Base-by-base conservation (phyloP, 2,113 vertebrate genomes). In the Cygnus buccinator region DNA sequence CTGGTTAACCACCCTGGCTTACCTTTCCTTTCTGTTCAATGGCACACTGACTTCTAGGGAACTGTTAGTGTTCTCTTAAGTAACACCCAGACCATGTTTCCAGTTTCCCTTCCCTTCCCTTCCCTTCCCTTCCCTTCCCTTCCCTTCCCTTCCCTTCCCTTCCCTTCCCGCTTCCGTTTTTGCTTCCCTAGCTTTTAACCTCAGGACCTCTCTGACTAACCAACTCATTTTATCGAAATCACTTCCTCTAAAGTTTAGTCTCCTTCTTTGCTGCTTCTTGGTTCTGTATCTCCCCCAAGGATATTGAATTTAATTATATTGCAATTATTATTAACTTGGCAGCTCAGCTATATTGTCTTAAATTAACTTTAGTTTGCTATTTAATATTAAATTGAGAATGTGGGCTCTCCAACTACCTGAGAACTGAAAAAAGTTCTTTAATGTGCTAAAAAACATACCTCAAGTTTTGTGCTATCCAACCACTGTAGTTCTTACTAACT, bases 281-380 rank as follows among this genome's bases (percentile, higher is more conserved):
- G 44, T 93, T 77, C 89, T 74, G 2, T 55, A 50, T 59, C 83
- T 92, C 61, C 72, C 82, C 46, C 72, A 59, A 95, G 80, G 57
- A 96, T 77, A 89, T 10, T 74, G 46, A 86, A 89, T 86, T 92
- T 92, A 93, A 93, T 93, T 90, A 93, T 22, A 77, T 3, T 59
- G 76, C 81, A 78, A 86, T 88, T 90, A 77, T 75, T 87, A 87
- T 43, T 74, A 78, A 78, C 91, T 37, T 35, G 57, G 80, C 83
- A 26, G 25, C 50, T 92, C 46, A 86, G 55, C 10, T 57, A 67
- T 63, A 80, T 76, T 14, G 4, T 52, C 72, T 90, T 46, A 95
- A 93, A 89, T 85, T 79, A 93, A 93, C 75, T 79, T 65, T 28
- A 58, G 37, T 67, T 77, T 3, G 2, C 50, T 75, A 50, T 81